phyloP scores from a whole-genome alignment of 37 sponge, comb jelly and placozoan species.

The Oopsacas minuta region DNA sequence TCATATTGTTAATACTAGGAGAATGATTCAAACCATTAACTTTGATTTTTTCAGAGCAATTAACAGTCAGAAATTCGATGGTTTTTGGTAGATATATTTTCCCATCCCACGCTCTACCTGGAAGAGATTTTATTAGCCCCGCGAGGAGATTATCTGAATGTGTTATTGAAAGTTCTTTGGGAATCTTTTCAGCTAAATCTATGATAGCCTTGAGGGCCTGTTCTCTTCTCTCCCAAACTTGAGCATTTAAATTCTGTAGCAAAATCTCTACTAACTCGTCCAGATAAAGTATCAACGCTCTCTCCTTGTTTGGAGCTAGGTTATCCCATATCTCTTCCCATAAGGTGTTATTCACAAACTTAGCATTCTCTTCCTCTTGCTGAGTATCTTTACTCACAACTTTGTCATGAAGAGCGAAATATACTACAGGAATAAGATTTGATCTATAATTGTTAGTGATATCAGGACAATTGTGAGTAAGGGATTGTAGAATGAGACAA shows the following conservation, averaged over 20 bases:
- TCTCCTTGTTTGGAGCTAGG: conserved; percentile 1
- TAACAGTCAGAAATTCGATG: neutral
- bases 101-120: neutral
- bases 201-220: neutral
- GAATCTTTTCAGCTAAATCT: neutral
- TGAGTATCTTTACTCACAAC: neutral
- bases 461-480: neutral
- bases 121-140: neutral
- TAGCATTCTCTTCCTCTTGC: neutral
- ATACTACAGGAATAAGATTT: neutral
- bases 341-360: neutral
- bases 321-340: conserved; percentile 14
- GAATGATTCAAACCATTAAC: neutral
- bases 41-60: neutral
- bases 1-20: neutral
- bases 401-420: neutral
- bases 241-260: neutral
- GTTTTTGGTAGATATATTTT: neutral
- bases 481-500: conserved; percentile 5
- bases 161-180: neutral
- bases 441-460: neutral
- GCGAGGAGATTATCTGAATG: neutral
- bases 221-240: neutral
- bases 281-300: neutral
- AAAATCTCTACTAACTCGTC: neutral